Evolutionary conservation across 2,797 vertebrate genomes (phyloP).

Genomic region (Cossypha polioptera): DNA sequence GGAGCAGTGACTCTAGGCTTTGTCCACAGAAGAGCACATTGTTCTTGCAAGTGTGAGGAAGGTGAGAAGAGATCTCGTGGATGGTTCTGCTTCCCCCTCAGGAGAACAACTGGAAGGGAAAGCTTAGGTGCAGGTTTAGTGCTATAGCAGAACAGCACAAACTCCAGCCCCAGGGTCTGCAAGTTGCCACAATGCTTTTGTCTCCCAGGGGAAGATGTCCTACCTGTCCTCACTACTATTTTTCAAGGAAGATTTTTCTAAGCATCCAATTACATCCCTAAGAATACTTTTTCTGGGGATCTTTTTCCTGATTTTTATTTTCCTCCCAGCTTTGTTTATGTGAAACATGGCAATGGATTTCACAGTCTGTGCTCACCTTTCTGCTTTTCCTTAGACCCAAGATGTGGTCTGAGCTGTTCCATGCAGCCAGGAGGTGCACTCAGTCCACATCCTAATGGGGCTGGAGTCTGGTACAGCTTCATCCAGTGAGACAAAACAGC

Average conservation of each 20-base stretch:
- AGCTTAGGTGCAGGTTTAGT: neutral
- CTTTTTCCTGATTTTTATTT: neutral
- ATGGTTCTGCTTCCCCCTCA: neutral
- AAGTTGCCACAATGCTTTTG: neutral
- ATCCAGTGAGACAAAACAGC: neutral
- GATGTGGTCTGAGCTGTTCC: neutral
- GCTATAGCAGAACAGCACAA: neutral
- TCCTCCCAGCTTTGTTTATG: neutral
- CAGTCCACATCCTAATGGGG: neutral
- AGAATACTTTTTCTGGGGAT: neutral
- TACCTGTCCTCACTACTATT: neutral
- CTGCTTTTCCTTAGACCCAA: neutral
- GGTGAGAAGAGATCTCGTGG: neutral
- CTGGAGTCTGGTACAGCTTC: neutral
- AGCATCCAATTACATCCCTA: neutral
- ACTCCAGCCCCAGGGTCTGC: neutral
- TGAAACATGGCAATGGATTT: neutral
- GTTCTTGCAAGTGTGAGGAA: neutral
- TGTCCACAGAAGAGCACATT: fast-evolving
- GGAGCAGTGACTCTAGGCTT: neutral
- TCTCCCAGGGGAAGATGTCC: neutral
- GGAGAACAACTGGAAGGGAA: neutral
- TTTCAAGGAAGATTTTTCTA: neutral
- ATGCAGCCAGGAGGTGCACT: neutral
- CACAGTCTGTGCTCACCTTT: neutral